Conservation (phyloP, 2,113 vertebrate species). For the Poeciliopsis occidentalis region DNA sequence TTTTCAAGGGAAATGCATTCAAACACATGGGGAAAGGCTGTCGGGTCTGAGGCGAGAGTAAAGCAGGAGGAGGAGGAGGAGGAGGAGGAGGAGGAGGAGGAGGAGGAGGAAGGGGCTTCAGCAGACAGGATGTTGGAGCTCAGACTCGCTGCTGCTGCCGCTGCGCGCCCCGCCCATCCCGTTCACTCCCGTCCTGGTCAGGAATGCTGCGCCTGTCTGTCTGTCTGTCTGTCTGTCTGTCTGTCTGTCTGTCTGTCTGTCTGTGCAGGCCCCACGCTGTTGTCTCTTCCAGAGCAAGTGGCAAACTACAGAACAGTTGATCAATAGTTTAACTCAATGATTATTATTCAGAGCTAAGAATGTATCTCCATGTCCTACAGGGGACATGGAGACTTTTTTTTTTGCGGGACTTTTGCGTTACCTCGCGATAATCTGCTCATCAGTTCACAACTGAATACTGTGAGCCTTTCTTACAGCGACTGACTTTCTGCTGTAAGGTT, state of each 20-base stretch:
- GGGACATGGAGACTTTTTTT: no score
- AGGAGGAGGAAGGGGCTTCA: slow-evolving; percentile 19
- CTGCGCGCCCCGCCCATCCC: slow-evolving; percentile 67
- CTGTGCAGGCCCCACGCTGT: no score
- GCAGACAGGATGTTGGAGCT: slow-evolving; percentile 66
- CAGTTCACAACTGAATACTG: background rate
- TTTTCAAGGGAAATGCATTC: background rate
- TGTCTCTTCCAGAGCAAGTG: no score
- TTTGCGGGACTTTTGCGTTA: background rate
- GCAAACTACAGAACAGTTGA: no score
- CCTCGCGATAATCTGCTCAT: background rate
- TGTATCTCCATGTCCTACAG: no score
- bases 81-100: slow-evolving; percentile 7
- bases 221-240: no score
- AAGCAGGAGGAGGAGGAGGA: slow-evolving; percentile 14
- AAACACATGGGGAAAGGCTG: slow-evolving; percentile 21
- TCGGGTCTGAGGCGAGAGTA: slow-evolving; percentile 6
- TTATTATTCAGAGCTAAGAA: no score
- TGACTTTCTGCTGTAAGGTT: background rate
- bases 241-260: no score
- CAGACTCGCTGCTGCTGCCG: slow-evolving; percentile 32
- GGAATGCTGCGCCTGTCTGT: slow-evolving; percentile 44
- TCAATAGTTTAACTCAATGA: no score
- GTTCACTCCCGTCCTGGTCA: slow-evolving; percentile 47
- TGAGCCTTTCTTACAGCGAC: background rate